These are phyloP conservation scores for Hylaea fasciaria DNA, from an alignment of 2,888 invertebrate genomes.

Conservation along the genomic window DNA sequence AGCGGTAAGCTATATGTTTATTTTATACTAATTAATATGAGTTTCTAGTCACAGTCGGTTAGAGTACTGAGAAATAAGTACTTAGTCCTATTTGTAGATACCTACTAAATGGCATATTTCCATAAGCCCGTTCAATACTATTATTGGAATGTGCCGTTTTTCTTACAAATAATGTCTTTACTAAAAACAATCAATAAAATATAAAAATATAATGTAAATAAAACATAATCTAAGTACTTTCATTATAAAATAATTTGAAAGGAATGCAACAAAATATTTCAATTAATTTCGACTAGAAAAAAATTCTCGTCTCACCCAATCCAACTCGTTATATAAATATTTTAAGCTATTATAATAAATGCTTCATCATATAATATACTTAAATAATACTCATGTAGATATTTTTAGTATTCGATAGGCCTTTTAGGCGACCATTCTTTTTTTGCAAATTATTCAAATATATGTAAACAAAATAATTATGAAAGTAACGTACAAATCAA, in stretches of 20 bases:
- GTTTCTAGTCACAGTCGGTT: too few species aligned
- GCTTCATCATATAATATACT: constrained; percentile 1
- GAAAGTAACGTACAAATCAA: not conserved
- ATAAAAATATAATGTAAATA: constrained; percentile 4
- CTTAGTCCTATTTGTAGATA: not conserved
- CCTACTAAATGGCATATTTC: not conserved
- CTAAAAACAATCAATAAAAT: constrained; percentile 3
- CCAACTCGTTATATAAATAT: constrained; percentile 12
- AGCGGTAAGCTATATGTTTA: too few species aligned
- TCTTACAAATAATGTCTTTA: not conserved
- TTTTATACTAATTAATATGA: not conserved
- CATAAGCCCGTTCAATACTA: not conserved
- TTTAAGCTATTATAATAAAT: constrained; percentile 21
- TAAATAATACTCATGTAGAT: constrained; percentile 9
- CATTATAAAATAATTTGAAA: constrained; percentile 42
- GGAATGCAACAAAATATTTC: constrained; percentile 42
- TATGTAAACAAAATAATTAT: too few species aligned
- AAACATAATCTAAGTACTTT: constrained; percentile 34
- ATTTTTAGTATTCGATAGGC: constrained; percentile 6
- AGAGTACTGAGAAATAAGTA: not conserved
- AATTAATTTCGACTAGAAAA: constrained; percentile 52
- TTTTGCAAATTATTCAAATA: not conserved
- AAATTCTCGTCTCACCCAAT: constrained; percentile 36
- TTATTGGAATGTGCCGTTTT: not conserved
- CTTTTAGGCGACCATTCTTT: not conserved